Conservation (phyloP, 1,140 invertebrate species). For the Aradophagus sp. region DNA sequence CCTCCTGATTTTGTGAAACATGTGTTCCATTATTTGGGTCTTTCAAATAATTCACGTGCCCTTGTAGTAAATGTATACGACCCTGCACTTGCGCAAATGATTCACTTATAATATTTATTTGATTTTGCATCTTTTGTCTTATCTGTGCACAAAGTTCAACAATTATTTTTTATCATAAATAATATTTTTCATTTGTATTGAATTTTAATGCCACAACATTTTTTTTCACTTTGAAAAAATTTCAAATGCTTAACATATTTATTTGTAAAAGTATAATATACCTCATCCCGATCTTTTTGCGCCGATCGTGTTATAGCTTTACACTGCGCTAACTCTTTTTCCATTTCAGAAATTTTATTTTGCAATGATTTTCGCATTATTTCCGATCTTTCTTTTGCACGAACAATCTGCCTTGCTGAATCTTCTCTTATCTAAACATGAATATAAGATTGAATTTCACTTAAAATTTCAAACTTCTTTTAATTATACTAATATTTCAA, state of each 20-base stretch:
- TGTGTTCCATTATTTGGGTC: conserved; percentile 73
- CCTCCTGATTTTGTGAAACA: too few species aligned
- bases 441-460: neutral
- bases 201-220: neutral
- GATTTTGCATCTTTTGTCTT: conserved; percentile 80
- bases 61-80: conserved; percentile 78
- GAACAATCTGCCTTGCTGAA: conserved; percentile 81
- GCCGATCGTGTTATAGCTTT: conserved; percentile 78
- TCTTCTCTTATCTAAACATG: conserved; percentile 79
- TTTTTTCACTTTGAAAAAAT: neutral
- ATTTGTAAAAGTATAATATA: conserved; percentile 50
- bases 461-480: too few species aligned
- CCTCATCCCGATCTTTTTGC: conserved; percentile 81
- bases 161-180: conserved; percentile 6
- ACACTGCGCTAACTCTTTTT: conserved; percentile 78
- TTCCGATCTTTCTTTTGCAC: conserved; percentile 81
- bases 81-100: conserved; percentile 81
- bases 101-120: conserved; percentile 80
- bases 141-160: conserved; percentile 67
- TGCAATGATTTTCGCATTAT: conserved; percentile 77
- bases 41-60: conserved; percentile 79
- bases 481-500: too few species aligned
- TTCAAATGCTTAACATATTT: neutral
- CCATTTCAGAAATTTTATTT: conserved; percentile 79
- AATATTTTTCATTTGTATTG: conserved; percentile 6